These are phyloP conservation scores for Campylomormyrus numenius DNA, from an alignment of 2,113 vertebrate species.

Conservation along the genomic window DNA sequence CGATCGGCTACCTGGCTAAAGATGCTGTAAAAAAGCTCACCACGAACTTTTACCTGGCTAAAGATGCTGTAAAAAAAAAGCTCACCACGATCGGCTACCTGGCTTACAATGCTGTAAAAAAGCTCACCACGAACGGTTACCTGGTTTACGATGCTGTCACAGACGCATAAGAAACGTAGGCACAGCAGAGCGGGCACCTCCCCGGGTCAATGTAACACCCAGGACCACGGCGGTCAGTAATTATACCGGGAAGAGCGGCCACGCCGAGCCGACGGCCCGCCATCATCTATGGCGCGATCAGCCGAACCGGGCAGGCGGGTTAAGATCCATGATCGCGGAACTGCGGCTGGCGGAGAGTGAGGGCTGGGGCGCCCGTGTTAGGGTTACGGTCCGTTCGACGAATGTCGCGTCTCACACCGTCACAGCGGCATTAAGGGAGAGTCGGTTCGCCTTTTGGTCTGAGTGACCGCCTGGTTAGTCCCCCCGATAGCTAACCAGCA, in stretches of 20 bases:
- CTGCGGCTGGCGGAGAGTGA: neutral
- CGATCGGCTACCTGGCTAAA: too few species aligned
- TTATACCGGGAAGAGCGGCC: neutral
- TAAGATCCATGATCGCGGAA: neutral
- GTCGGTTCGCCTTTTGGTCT: neutral
- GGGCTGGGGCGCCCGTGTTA: neutral
- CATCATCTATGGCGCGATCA: neutral
- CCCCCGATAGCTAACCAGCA: neutral
- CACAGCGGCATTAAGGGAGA: neutral
- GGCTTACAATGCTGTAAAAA: neutral
- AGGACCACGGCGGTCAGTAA: neutral
- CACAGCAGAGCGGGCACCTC: neutral
- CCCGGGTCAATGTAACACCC: neutral
- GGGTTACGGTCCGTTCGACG: neutral
- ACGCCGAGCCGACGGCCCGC: neutral
- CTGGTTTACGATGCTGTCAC: neutral
- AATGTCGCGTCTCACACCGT: neutral
- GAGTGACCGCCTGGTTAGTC: neutral
- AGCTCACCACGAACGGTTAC: neutral
- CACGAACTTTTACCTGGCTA: neutral
- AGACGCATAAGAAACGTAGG: neutral
- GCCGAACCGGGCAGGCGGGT: neutral
- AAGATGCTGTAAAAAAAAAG: too few species aligned
- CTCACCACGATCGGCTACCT: neutral
- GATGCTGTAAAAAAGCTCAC: too few species aligned